Base-by-base conservation (phyloP, 2,888 invertebrate species). In the Ferdinandea cuprea region DNA sequence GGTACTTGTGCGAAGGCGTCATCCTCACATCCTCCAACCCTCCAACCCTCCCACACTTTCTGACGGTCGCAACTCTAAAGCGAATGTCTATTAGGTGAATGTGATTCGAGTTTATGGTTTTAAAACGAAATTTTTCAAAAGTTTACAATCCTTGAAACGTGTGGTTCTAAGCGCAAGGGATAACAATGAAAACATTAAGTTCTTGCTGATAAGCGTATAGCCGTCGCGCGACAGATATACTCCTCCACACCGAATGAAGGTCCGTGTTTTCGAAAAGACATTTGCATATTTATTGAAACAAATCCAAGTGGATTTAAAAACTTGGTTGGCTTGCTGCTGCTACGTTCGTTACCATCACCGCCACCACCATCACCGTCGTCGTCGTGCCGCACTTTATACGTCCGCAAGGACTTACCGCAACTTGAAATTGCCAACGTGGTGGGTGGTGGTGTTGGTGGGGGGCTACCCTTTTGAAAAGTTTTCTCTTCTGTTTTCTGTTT, bases 251-350 rank as follows among this genome's bases (percentile, higher is more conserved):
- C n/a, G n/a, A n/a, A n/a, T n/a, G 40, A 25, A 50, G 58, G 76
- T 77, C 58, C 68, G 54, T 72, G 65, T 59, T 83, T 80, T 77
- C 63, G 65, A 73, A 78, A 85, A 71, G 69, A 85, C 88, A 90
- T 90, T 90, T 89, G 89, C 89, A 90, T 90, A 89, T 90, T 90
- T 90, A 90, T 90, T 90, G 89, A 89, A 90, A 90, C 89, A 90
- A 90, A 90, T 88, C 89, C 89, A 87, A 86, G 86, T 87, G 89
- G 89, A 89, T 89, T 90, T 89, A 86, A 87, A 85, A 86, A 78
- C 76, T 86, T 85, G 84, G 73, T 76, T 66, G 77, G 72, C 85
- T 85, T 81, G 78, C 84, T 77, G 85, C 79, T 78, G 46, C 59
- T n/a, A n/a, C n/a, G n/a, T n/a, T n/a, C n/a, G n/a, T n/a, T n/a